phyloP scores from a whole-genome alignment of 2,797 vertebrate genomes.

The Cacajao melanocephalus region DNA sequence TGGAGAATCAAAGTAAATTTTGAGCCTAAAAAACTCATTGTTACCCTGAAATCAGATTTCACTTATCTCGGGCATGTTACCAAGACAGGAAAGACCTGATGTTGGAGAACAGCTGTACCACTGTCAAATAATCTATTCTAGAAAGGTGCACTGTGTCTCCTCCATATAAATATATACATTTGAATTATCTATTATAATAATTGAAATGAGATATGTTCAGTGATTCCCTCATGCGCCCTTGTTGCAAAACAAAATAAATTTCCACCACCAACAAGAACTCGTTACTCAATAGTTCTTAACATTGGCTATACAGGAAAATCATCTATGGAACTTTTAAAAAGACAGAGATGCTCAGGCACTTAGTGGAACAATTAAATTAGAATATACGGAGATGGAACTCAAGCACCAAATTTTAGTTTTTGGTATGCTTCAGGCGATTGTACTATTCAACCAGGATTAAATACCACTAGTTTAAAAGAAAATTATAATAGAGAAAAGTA shows the following conservation, averaged over 20 bases:
- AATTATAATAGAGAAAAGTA: not conserved
- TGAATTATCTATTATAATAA: not conserved
- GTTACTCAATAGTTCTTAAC: not conserved
- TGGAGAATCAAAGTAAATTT: not conserved
- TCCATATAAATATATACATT: not conserved
- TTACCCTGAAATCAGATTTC: not conserved
- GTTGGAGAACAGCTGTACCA: accelerated
- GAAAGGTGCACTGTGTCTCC: not conserved
- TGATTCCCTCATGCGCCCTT: not conserved
- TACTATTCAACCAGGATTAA: not conserved
- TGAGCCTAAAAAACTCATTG: not conserved
- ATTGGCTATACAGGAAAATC: not conserved
- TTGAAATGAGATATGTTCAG: not conserved
- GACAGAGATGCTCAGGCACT: not conserved
- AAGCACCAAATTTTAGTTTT: not conserved
- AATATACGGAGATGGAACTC: not conserved
- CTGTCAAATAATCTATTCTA: not conserved
- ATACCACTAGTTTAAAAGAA: not conserved
- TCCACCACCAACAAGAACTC: not conserved
- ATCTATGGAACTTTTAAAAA: not conserved
- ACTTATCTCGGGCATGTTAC: not conserved
- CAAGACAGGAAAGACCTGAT: not conserved
- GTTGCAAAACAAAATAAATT: not conserved
- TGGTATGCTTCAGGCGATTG: not conserved
- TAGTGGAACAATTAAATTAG: not conserved